Evolutionary conservation across 1,140 invertebrate species (phyloP), one percentile per base, ranked within the genome.

Genomic region (Hylaeus anthracinus): DNA sequence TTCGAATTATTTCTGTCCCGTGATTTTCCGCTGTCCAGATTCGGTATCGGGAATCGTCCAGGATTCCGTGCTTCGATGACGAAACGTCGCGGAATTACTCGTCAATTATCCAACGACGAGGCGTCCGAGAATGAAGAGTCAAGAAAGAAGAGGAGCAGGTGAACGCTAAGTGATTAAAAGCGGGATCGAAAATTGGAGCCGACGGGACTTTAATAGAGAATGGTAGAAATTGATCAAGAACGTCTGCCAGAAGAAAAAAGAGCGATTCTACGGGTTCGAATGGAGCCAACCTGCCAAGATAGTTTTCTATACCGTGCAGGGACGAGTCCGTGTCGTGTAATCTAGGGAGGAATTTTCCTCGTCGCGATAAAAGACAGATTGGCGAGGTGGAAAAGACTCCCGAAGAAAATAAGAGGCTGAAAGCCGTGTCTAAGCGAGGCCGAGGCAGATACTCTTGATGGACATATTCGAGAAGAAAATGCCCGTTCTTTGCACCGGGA

Each of bases 321-420:
- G 14, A 48, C 8, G 60, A 1, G 15, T 12, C 61, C 6, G 12
- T 26, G 37, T 43, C 48, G 14, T 64, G 61, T 67, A 67, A 67
- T 64, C 61, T 48, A 4, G 72, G 41, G 39, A 48, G 41, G 74
- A 69, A 76, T 58, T 75, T 60, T 15, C 64, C n/a, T 56, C 5
- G 53, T 56, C 5, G 26, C 64, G 74, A 69, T 76, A 69, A 58
- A 26, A 76, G 74, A 76, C 74, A 69, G 65, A 76, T 76, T 64
- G 74, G 41, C 41, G 65, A 69, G 53, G 43, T 76, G 74, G 64
- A 69, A 60, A 69, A 48, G 74, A 69, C 41, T 43, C n/a, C 41
- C n/a, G 41, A 53, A 37, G 73, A 75, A 55, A 14, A 6, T 66
- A 43, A n/a, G 12, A 10, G 37, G 3, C 14, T 61, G n/a, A 12